Conservation (phyloP, 2,888 invertebrate genomes). For the Phytoseiulus persimilis region DNA sequence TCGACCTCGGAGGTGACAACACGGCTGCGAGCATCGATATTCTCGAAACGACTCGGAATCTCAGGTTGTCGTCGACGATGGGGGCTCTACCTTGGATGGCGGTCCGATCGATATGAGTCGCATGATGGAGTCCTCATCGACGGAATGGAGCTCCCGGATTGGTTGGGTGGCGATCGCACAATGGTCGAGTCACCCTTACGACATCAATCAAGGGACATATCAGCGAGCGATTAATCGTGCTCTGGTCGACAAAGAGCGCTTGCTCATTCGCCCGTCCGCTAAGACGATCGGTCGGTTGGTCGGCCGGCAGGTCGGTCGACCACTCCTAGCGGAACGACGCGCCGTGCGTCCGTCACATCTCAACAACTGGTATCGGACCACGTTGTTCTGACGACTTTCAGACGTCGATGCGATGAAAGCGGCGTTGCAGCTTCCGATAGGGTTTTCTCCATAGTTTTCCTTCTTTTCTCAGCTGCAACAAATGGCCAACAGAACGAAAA, state of each 20-base stretch:
- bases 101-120: background rate
- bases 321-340: background rate
- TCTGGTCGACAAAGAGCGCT: background rate
- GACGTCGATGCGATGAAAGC: background rate
- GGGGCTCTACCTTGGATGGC: background rate
- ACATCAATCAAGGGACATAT: background rate
- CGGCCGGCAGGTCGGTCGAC: too few relatives aligned
- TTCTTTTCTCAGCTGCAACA: background rate
- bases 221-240: background rate
- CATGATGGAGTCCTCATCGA: background rate
- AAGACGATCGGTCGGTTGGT: too few relatives aligned
- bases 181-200: background rate
- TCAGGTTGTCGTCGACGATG: background rate
- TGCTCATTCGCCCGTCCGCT: background rate
- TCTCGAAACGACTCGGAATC: background rate
- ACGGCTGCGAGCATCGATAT: background rate
- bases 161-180: background rate
- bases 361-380: background rate
- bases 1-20: background rate
- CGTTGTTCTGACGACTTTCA: background rate
- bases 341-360: background rate
- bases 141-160: background rate
- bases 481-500: background rate
- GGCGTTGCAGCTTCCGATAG: background rate
- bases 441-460: background rate